phyloP scores from a whole-genome alignment of 2,113 vertebrate species.

The Sphaerodactylus townsendi region DNA sequence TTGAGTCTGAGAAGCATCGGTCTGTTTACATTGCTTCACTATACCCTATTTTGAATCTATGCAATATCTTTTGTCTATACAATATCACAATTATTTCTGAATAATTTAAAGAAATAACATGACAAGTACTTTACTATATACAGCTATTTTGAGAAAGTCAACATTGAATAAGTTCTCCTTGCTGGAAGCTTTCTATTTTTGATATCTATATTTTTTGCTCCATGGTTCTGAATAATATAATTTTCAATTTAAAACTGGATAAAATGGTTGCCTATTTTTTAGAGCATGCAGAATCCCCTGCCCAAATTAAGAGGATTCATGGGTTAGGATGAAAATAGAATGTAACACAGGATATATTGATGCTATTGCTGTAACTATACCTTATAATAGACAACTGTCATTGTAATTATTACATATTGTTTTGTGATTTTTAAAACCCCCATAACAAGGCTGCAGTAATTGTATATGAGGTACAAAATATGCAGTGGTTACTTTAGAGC shows the following conservation, averaged over 20 bases:
- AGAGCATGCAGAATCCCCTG: slow-evolving; percentile 56
- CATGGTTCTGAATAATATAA: no score
- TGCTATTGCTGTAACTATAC: slow-evolving; percentile 22
- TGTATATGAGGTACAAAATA: not conserved
- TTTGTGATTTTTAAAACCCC: no score
- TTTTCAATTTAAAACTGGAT: not conserved
- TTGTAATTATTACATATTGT: not conserved
- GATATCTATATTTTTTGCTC: no score
- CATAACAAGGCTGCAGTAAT: not conserved
- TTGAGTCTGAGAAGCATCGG: not conserved
- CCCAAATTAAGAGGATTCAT: slow-evolving; percentile 30
- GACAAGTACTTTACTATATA: no score
- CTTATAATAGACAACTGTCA: slow-evolving; percentile 43
- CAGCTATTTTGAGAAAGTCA: no score
- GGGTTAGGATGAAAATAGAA: slow-evolving; percentile 31
- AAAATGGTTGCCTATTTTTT: slow-evolving; percentile 48
- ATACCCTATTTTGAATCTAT: not conserved
- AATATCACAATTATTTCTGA: not conserved
- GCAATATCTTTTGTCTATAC: not conserved
- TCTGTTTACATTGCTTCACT: not conserved
- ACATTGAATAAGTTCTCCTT: no score
- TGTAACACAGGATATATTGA: slow-evolving; percentile 26
- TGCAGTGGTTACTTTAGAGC: not conserved
- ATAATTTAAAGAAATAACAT: not conserved
- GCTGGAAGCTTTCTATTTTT: no score